Evolutionary conservation across 2,113 vertebrate species (phyloP).

Genomic region (Copsychus sechellarum): DNA sequence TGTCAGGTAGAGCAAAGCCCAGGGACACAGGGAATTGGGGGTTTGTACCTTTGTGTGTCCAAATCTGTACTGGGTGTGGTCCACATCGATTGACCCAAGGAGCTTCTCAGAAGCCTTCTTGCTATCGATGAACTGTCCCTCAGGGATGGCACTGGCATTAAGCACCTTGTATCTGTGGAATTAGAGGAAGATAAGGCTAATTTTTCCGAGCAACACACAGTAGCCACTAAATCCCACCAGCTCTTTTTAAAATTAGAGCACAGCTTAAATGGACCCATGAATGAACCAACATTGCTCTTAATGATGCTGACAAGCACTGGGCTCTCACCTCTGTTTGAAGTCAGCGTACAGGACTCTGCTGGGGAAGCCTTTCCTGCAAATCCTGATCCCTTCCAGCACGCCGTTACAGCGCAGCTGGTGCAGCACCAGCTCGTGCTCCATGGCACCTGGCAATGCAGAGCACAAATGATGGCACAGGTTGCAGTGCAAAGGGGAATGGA

Average conservation of each 20-base stretch:
- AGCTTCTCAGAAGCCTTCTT: constrained; percentile 91
- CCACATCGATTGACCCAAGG: constrained; percentile 83
- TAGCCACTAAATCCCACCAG: not conserved
- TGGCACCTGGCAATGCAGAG: constrained; percentile 69
- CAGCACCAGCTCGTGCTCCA: constrained; percentile 40
- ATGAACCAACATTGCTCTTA: not conserved
- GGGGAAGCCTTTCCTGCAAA: constrained; percentile 26
- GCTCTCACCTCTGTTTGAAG: constrained; percentile 76
- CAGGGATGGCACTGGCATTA: constrained; percentile 76
- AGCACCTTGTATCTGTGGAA: constrained; percentile 74
- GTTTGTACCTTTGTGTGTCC: no score
- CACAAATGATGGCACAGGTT: not conserved
- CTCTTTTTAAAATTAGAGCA: not conserved
- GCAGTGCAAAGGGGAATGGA: not conserved
- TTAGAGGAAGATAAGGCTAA: not conserved
- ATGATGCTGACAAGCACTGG: not conserved
- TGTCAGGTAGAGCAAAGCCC: no score
- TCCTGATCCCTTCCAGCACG: not conserved
- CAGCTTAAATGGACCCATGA: not conserved
- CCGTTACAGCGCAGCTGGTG: constrained; percentile 44
- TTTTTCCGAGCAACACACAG: not conserved
- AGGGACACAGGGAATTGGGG: no score
- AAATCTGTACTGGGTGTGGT: constrained; percentile 74
- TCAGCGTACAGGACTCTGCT: constrained; percentile 72
- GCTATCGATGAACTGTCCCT: constrained; percentile 90